Evolutionary conservation across 2,888 invertebrate genomes (phyloP).

Genomic region (Orthonychiurus folsomi): DNA sequence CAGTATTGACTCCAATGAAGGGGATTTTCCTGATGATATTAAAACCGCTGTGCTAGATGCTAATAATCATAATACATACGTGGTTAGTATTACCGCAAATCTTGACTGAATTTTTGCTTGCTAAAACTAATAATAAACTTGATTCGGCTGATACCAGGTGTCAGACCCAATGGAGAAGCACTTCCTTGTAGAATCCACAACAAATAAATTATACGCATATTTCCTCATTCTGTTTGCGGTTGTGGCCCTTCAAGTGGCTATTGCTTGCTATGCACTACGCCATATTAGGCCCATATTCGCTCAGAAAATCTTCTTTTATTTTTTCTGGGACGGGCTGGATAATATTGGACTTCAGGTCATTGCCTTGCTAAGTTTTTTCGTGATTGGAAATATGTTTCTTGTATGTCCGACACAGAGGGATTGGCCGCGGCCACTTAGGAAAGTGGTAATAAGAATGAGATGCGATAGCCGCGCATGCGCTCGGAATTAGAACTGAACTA

Average conservation of each 20-base stretch:
- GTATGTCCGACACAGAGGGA: neutral
- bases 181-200: neutral
- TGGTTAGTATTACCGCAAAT: too few relatives aligned
- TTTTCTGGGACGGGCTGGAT: neutral
- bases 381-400: neutral
- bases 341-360: neutral
- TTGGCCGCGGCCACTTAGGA: neutral
- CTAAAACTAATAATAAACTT: too few relatives aligned
- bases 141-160: too few relatives aligned
- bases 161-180: neutral
- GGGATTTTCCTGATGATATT: too few relatives aligned
- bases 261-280: neutral
- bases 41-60: neutral
- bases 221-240: neutral
- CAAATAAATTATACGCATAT: neutral
- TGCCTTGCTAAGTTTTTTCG: neutral
- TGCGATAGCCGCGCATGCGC: too few relatives aligned
- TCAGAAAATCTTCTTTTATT: neutral
- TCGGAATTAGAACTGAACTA: too few relatives aligned
- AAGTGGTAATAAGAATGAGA: neutral
- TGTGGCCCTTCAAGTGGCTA: neutral
- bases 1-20: neutral
- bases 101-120: too few relatives aligned
- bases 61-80: neutral
- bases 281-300: neutral